Evolutionary conservation across 2,113 vertebrate species (phyloP), one percentile per base, ranked within the genome.

Genomic region (Pelusios castaneus): DNA sequence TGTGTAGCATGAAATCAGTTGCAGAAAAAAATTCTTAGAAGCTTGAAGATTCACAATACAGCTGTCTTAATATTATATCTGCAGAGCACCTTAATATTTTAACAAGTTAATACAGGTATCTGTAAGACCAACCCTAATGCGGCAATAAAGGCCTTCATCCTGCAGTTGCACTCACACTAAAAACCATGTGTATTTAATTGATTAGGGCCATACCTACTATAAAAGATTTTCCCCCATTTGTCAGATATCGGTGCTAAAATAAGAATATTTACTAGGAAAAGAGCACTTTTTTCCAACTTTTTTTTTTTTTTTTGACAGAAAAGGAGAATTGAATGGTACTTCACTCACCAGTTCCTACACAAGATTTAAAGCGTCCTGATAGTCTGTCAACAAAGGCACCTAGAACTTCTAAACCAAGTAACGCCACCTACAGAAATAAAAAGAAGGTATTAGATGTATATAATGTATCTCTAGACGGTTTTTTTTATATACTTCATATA

Each of bases 321-420:
- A 21, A 87, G 34, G 63, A 70, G 58, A 79, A 70, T 1, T 2
- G 76, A 80, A 19, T 19, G 58, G 0, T 8, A 77, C 58, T 84
- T 86, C 58, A 97, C 98, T 99, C 97, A 99, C 99, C 98, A 98
- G 99, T 99, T 96, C 98, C 97, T 92, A 99, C 93, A 92, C 98
- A 99, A 91, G 98, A 98, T 98, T 98, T 99, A 98, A 99, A 99
- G 85, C 98, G 98, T 93, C 99, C 99, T 73, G 98, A 98, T 47
- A 99, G 41, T 95, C 99, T 99, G 89, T 98, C 96, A 24, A 99
- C 98, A 95, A 99, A 99, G 75, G 99, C 99, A 96, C 98, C 98
- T 90, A 99, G 97, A 97, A 99, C 98, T 96, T 99, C 99, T 86
- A 99, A 98, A 92, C 99, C 99, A 98, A 99, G 96, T 88, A 99